Conservation (phyloP, 2,888 invertebrate genomes). For the Pollenia griseotomentosa region DNA sequence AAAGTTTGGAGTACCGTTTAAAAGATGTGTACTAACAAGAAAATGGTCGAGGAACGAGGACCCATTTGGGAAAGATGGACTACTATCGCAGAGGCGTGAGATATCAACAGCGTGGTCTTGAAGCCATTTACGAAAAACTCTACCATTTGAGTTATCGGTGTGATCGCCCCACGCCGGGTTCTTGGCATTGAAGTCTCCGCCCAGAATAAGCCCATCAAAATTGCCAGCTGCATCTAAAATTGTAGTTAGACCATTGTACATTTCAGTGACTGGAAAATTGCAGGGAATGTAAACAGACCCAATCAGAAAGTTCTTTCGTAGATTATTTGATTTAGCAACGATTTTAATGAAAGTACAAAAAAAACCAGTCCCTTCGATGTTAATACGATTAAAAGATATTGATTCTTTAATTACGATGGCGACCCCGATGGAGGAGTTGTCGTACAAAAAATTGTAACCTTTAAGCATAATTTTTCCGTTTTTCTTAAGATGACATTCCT, state of each 20-base stretch:
- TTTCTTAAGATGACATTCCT: constrained; percentile 26
- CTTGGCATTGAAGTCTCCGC: constrained; percentile 25
- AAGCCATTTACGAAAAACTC: background rate
- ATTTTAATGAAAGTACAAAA: background rate
- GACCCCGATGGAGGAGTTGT: background rate
- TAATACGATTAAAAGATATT: background rate
- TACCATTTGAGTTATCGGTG: background rate
- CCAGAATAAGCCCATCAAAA: constrained; percentile 19
- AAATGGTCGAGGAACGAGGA: background rate
- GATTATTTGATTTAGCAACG: background rate
- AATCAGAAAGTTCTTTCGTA: constrained; percentile 1
- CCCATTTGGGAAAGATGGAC: background rate
- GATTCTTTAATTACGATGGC: constrained; percentile 8
- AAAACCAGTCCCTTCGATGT: background rate
- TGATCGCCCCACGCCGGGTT: too few species aligned
- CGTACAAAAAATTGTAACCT: constrained; percentile 10
- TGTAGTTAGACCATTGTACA: background rate
- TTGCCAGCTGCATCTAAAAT: background rate
- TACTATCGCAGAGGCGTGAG: background rate
- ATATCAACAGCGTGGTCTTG: background rate
- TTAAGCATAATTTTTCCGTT: background rate
- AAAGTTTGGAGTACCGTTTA: background rate
- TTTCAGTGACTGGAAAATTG: background rate
- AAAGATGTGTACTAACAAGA: background rate
- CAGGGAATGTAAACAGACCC: constrained; percentile 16